Evolutionary conservation across 2,888 invertebrate species (phyloP), one percentile per base, ranked within the genome.

Genomic region (Microplitis deprimator): DNA sequence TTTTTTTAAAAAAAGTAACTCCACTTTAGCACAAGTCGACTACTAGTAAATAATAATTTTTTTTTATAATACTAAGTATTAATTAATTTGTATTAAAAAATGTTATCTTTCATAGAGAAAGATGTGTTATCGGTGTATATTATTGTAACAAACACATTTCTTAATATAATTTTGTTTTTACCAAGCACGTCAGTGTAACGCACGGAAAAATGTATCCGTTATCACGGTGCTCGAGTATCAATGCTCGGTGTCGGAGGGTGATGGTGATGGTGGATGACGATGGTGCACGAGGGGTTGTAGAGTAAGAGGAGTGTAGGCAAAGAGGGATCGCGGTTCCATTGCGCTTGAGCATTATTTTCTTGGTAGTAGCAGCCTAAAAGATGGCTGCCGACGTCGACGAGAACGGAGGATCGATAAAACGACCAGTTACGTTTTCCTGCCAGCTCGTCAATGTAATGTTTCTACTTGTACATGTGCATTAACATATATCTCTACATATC

Each of bases 331-430:
- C 64, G 10, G 8, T 50, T 13, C 8, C 50, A 80, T 73, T 82
- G 83, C 83, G 82, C 83, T 75, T 81, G 82, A 79, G 82, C 79
- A 77, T 61, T 41, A 71, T 73, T 76, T 64, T 71, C 74, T 65
- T 13, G 50, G 50, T 50, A 50, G 10, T 10, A 50, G 8, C 50
- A 76, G 64, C 73, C 17, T 70, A 65, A 68, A 83, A 82, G 61
- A 83, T 83, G 83, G 82, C 81, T 70, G 81, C 76, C 20, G 10
- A 73, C 71, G 76, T 70, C 76, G 70, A 81, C 84, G 80, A 17
- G 65, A 64, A 77, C 72, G 68, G 76, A 50, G 75, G 85, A 87
- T 87, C 87, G 87, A 87, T 87, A 87, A 87, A 86, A 87, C 85
- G 79, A 84, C 87, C 72, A 79, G 87, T 85, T 87, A 86, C 87